A percentile compares a stretch with the other conserved stretches of the same genome.
phyloP scores from a whole-genome alignment of 2,113 vertebrate species.

The Nycticebus coucang region DNA sequence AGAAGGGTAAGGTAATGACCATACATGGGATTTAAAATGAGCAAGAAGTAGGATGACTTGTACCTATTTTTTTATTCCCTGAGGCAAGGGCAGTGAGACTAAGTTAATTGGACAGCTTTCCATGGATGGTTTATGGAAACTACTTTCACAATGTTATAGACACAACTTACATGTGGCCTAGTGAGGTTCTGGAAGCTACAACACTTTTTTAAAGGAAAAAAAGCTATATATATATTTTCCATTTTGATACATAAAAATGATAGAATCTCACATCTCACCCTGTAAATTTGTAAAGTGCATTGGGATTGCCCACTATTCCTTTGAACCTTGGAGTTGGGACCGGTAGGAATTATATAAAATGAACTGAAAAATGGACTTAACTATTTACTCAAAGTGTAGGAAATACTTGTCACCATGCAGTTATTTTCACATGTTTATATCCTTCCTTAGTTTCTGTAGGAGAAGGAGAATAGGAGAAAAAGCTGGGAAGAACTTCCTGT shows the following conservation, averaged over 20 bases:
- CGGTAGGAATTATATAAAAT: neutral
- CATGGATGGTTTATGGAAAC: neutral
- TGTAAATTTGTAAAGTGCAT: neutral
- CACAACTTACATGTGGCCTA: neutral
- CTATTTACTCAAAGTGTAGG: neutral
- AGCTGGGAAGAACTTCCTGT: neutral
- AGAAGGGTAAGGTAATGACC: conserved; percentile 25
- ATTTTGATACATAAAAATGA: neutral
- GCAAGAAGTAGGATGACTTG: neutral
- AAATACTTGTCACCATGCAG: neutral
- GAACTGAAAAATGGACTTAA: neutral
- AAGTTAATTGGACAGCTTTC: neutral
- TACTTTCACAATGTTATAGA: neutral
- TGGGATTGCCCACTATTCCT: neutral
- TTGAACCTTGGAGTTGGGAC: neutral
- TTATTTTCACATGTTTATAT: conserved; percentile 27
- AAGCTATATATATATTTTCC: neutral
- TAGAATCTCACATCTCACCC: neutral
- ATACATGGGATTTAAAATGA: conserved; percentile 1
- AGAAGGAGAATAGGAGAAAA: neutral
- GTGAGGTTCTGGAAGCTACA: neutral
- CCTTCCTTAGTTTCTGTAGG: neutral
- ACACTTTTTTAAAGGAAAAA: neutral
- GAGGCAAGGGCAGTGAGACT: neutral
- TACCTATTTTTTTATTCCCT: neutral